These are phyloP conservation scores for Toxonevra muliebris DNA, from an alignment of 2,888 invertebrate genomes.

Conservation along the genomic window DNA sequence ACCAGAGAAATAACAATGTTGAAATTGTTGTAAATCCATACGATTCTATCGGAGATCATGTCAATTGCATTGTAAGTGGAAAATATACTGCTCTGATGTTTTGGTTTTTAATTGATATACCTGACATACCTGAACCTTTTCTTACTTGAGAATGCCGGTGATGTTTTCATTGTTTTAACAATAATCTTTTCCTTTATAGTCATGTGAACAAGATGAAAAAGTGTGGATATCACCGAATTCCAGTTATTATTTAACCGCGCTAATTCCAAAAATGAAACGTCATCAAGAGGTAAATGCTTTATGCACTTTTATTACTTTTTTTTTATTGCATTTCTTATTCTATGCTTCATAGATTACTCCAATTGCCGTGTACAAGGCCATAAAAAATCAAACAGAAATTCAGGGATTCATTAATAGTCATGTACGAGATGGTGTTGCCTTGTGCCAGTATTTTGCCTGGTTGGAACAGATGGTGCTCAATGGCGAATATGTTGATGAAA, in stretches of 20 bases:
- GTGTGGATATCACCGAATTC: conserved; percentile 70
- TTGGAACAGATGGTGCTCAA: conserved; percentile 77
- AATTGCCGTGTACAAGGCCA: conserved; percentile 82
- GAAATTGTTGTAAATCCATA: conserved; percentile 68
- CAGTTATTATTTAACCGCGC: conserved; percentile 67
- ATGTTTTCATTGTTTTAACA: neutral
- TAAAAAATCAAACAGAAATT: conserved; percentile 87
- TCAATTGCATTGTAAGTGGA: conserved; percentile 60
- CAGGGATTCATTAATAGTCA: conserved; percentile 83
- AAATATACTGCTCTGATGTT: no score
- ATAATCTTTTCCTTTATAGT: conserved; percentile 18
- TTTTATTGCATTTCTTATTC: conserved; percentile 17
- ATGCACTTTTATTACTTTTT: neutral
- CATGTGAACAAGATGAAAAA: conserved; percentile 53
- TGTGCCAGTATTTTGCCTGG: conserved; percentile 89
- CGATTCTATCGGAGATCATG: conserved; percentile 64
- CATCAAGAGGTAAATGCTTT: conserved; percentile 49
- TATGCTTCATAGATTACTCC: conserved; percentile 78
- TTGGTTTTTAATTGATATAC: no score
- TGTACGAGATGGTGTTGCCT: conserved; percentile 85
- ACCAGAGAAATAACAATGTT: conserved; percentile 69
- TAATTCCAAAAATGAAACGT: conserved; percentile 53
- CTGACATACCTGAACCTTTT: no score
- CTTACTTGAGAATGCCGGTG: no score
- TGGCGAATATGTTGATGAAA: conserved; percentile 75